Percentiles rank a stretch among this genome's conserved stretches.
Conservation (phyloP, 2,113 vertebrate species). For the Poeciliopsis prolifica region DNA sequence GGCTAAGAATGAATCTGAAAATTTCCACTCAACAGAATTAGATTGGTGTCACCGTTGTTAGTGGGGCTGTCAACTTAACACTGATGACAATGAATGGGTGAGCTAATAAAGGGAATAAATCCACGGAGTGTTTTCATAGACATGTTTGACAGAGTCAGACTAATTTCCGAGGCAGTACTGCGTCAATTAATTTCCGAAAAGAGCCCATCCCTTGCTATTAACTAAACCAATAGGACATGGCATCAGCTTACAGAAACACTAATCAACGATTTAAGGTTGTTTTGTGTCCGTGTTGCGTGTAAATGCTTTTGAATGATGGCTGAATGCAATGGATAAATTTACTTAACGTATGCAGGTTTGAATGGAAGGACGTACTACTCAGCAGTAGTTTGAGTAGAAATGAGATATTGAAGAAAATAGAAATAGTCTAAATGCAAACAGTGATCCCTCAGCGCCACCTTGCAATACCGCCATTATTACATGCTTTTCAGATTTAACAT, state of each 20-base stretch:
- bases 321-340: conserved; percentile 20
- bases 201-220: conserved; percentile 52
- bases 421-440: not conserved
- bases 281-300: conserved; percentile 10
- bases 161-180: conserved; percentile 60
- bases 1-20: conserved; percentile 46
- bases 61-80: conserved; percentile 34
- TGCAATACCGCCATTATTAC: not conserved
- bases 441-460: not conserved
- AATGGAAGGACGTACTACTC: not conserved
- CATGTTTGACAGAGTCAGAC: conserved; percentile 64
- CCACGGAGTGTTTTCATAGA: conserved; percentile 64
- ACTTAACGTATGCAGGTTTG: not conserved
- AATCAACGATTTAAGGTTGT: conserved; percentile 56
- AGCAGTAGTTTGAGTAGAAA: not conserved
- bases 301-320: conserved; percentile 25
- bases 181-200: conserved; percentile 56
- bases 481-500: not conserved
- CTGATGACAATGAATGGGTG: conserved; percentile 56
- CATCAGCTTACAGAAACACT: conserved; percentile 50
- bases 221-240: conserved; percentile 54
- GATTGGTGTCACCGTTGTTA: conserved; percentile 46
- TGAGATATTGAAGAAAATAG: not conserved
- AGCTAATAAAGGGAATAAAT: conserved; percentile 65
- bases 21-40: conserved; percentile 65